Conservation (phyloP, 1,140 invertebrate genomes). For the Coenobita brevimanus region DNA sequence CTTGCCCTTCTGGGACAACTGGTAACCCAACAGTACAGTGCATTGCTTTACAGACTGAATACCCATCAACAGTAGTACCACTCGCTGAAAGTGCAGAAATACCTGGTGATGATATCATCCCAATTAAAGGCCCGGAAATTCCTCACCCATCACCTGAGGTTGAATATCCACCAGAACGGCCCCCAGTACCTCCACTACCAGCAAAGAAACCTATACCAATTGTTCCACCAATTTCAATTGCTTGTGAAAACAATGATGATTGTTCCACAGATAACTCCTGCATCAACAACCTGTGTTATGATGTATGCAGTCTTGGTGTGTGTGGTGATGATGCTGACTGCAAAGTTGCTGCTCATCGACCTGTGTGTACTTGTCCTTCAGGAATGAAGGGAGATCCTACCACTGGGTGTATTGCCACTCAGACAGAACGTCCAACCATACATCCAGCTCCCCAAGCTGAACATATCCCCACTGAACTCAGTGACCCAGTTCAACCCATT, state of each 20-base stretch:
- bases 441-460: slow-evolving; percentile 72
- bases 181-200: background rate
- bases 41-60: slow-evolving; percentile 45
- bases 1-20: slow-evolving; percentile 73
- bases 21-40: slow-evolving; percentile 74
- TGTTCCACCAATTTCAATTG: slow-evolving; percentile 70
- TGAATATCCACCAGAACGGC: background rate
- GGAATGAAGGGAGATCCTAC: slow-evolving; percentile 70
- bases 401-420: slow-evolving; percentile 67
- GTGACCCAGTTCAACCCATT: slow-evolving; percentile 84
- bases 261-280: slow-evolving; percentile 81
- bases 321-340: slow-evolving; percentile 80
- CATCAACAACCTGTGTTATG: slow-evolving; percentile 81
- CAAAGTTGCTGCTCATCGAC: slow-evolving; percentile 84
- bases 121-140: slow-evolving; percentile 9
- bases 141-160: background rate
- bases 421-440: slow-evolving; percentile 74
- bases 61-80: slow-evolving; percentile 5
- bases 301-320: slow-evolving; percentile 80
- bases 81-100: background rate
- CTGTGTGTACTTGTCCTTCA: slow-evolving; percentile 85
- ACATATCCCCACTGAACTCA: slow-evolving; percentile 81
- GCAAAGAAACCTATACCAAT: slow-evolving; percentile 78
- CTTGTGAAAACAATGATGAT: slow-evolving; percentile 73
- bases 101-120: slow-evolving; percentile 4